Evolutionary conservation across 35 echinoderm and acorn worm genomes (phyloP).

Genomic region (Apostichopus parvimensis): DNA sequence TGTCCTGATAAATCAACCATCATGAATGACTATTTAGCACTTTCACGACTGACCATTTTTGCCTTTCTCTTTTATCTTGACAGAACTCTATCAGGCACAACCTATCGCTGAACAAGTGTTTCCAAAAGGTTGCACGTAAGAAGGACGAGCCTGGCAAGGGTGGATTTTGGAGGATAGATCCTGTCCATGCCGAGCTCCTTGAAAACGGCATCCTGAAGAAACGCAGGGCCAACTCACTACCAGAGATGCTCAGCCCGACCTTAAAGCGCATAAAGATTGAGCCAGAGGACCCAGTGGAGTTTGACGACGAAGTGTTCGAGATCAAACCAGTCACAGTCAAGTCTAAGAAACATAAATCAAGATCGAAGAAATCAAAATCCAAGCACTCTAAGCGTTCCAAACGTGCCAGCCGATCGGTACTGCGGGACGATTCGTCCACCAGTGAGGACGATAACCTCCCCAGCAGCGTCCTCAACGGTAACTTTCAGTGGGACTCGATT

Average conservation of each 20-base stretch:
- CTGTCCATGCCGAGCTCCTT: conserved; percentile 88
- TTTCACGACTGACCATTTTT: too few species aligned
- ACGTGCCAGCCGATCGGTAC: conserved; percentile 3
- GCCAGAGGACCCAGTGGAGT: conserved; percentile 37
- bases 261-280: conserved; percentile 83
- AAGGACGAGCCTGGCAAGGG: conserved; percentile 99
- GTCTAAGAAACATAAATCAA: conserved; percentile 65
- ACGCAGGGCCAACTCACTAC: conserved; percentile 64
- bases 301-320: conserved; percentile 48
- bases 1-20: too few species aligned
- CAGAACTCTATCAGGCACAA: conserved; percentile 99
- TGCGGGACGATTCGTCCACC: conserved; percentile 34
- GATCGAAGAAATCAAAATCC: conserved; percentile 39
- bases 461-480: conserved; percentile 75
- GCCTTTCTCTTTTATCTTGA: background rate
- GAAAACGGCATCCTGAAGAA: conserved; percentile 98
- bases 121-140: conserved; percentile 89
- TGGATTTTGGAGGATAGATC: conserved; percentile 99
- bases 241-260: conserved; percentile 25
- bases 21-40: too few species aligned
- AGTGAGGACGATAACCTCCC: conserved; percentile 77
- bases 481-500: conserved; percentile 80
- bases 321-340: conserved; percentile 57
- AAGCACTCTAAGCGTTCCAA: conserved; percentile 52
- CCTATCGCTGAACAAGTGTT: conserved; percentile 99